Conservation (phyloP, 2,113 vertebrate species). For the Scatophagus argus region DNA sequence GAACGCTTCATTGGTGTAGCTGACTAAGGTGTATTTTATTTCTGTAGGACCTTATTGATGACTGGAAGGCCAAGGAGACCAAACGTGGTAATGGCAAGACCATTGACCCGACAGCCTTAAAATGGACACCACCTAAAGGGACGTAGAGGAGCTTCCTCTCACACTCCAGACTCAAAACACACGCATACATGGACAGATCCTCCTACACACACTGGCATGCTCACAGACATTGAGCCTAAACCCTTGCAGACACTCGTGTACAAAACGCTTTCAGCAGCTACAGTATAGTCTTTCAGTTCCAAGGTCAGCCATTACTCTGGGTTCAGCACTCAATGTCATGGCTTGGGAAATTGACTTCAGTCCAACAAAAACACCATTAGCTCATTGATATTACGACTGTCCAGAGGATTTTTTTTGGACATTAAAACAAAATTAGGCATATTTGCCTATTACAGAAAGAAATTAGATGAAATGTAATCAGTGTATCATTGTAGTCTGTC, state of each 20-base stretch:
- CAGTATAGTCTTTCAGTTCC: conserved; percentile 13
- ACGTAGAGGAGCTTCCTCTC: conserved; percentile 82
- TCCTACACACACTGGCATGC: conserved; percentile 47
- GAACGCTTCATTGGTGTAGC: no score
- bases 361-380: background rate
- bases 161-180: conserved; percentile 16
- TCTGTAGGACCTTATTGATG: conserved; percentile 94
- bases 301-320: conserved; percentile 17
- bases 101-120: conserved; percentile 95
- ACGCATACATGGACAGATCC: conserved; percentile 19
- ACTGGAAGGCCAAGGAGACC: conserved; percentile 97
- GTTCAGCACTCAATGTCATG: conserved; percentile 45
- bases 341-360: background rate
- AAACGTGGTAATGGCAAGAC: conserved; percentile 93
- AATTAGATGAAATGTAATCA: no score
- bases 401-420: background rate
- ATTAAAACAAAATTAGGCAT: background rate
- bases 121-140: conserved; percentile 98
- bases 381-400: background rate
- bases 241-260: conserved; percentile 18
- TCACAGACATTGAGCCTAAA: conserved; percentile 35
- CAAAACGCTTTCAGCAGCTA: conserved; percentile 33
- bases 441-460: background rate
- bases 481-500: background rate
- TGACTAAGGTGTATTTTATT: background rate